Percentiles rank a stretch among this genome's conserved stretches.
Conservation (phyloP, 2,888 invertebrate species). For the Pachycephus smyrnensis region DNA sequence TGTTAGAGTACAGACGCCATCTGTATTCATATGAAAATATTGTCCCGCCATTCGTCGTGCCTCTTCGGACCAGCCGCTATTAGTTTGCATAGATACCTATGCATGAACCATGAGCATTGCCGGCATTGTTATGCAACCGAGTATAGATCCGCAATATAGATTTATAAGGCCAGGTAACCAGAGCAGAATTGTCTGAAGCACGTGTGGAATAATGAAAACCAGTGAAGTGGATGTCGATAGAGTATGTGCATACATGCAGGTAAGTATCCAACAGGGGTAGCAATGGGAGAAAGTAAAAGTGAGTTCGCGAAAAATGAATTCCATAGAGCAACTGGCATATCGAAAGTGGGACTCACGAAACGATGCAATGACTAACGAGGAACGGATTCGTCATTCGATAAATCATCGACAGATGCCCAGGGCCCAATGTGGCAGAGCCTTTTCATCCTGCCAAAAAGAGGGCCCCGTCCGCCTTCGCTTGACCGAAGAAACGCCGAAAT, state of each 20-base stretch:
- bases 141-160: constrained; percentile 54
- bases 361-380: background rate
- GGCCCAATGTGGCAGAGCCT: background rate
- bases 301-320: background rate
- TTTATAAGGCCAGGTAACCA: constrained; percentile 20
- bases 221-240: background rate
- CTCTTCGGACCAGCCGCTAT: constrained; percentile 51
- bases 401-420: constrained; percentile 3
- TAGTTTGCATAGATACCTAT: constrained; percentile 58
- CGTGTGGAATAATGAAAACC: background rate
- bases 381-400: background rate
- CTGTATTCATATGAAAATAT: constrained; percentile 58
- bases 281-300: background rate
- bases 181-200: background rate
- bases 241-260: background rate
- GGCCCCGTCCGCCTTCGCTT: constrained; percentile 1
- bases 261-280: background rate
- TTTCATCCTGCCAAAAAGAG: background rate
- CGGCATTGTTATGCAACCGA: constrained; percentile 56
- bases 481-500: constrained; percentile 36
- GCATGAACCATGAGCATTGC: constrained; percentile 52
- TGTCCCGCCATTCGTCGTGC: constrained; percentile 44
- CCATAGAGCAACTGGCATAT: background rate
- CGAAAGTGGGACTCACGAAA: background rate
- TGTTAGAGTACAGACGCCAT: constrained; percentile 31